Conservation (phyloP, 2,888 invertebrate species). For the Andrena dorsata region DNA sequence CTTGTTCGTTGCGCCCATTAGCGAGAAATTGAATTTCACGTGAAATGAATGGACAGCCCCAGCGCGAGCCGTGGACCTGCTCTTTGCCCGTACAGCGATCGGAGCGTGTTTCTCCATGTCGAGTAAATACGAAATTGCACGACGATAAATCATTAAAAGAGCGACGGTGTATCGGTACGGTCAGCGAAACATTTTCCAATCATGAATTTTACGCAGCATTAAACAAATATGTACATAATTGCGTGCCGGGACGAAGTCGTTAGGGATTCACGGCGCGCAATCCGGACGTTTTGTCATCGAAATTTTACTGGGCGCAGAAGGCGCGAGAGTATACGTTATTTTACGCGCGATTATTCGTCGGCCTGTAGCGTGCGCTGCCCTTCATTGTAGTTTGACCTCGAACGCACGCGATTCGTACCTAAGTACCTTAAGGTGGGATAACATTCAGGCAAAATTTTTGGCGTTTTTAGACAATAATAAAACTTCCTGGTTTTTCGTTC, state of each 20-base stretch:
- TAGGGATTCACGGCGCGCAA: background rate
- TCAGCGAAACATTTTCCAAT: background rate
- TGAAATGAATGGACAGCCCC: background rate
- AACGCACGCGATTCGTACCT: background rate
- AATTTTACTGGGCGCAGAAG: background rate
- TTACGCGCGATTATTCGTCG: constrained; percentile 1
- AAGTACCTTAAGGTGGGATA: background rate
- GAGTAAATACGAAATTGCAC: background rate
- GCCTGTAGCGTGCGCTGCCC: background rate
- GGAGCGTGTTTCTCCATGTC: background rate
- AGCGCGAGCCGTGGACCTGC: no score
- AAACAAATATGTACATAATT: background rate
- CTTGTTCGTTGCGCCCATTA: no score
- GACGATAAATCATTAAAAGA: constrained; percentile 1
- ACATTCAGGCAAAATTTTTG: no score
- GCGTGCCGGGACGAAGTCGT: background rate
- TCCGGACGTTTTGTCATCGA: background rate
- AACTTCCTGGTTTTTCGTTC: no score
- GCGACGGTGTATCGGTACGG: background rate
- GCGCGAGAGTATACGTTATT: background rate
- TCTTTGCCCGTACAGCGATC: background rate
- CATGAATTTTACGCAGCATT: background rate
- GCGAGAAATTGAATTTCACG: background rate
- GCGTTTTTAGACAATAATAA: no score
- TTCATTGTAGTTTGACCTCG: background rate